Percentiles rank a stretch among this genome's conserved stretches.
These are phyloP conservation scores for Hydrotaea cyrtoneurina DNA, from an alignment of 2,888 invertebrate genomes.

Conservation along the genomic window DNA sequence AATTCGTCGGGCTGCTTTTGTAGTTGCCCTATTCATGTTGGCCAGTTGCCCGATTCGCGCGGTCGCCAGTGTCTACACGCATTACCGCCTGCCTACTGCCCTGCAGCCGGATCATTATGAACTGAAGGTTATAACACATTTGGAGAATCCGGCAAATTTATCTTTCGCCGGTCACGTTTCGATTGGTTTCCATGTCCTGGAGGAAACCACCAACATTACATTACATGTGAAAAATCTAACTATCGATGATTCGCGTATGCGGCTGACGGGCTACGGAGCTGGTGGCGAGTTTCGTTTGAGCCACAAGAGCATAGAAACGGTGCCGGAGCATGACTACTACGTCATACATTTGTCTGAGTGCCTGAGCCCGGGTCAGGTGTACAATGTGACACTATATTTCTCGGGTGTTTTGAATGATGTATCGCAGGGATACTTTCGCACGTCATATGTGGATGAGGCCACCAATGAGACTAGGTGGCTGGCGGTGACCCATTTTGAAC, in stretches of 20 bases:
- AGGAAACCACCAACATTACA: slow-evolving; percentile 84
- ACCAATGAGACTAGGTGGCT: slow-evolving; percentile 83
- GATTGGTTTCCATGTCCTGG: slow-evolving; percentile 78
- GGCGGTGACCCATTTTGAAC: slow-evolving; percentile 90
- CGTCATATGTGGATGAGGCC: slow-evolving; percentile 84
- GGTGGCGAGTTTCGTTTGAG: slow-evolving; percentile 69
- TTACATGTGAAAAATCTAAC: slow-evolving; percentile 85
- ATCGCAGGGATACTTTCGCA: slow-evolving; percentile 87
- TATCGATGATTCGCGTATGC: slow-evolving; percentile 80
- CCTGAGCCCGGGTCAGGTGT: too few relatives aligned
- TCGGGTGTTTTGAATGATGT: slow-evolving; percentile 84
- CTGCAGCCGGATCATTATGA: slow-evolving; percentile 74
- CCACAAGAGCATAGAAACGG: slow-evolving; percentile 77
- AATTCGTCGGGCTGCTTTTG: slow-evolving; percentile 72
- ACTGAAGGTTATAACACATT: slow-evolving; percentile 79
- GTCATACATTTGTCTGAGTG: too few relatives aligned
- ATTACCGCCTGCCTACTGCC: too few relatives aligned
- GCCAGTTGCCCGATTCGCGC: too few relatives aligned
- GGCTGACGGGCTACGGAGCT: slow-evolving; percentile 70
- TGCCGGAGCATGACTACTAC: slow-evolving; percentile 83
- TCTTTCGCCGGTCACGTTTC: slow-evolving; percentile 79
- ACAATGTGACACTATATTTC: slow-evolving; percentile 82
- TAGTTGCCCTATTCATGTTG: too few relatives aligned
- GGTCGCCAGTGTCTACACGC: too few relatives aligned
- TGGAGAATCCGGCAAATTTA: slow-evolving; percentile 78